These are phyloP conservation scores for Lamellibrachia columna DNA, from an alignment of 2,888 invertebrate species.

Conservation along the genomic window DNA sequence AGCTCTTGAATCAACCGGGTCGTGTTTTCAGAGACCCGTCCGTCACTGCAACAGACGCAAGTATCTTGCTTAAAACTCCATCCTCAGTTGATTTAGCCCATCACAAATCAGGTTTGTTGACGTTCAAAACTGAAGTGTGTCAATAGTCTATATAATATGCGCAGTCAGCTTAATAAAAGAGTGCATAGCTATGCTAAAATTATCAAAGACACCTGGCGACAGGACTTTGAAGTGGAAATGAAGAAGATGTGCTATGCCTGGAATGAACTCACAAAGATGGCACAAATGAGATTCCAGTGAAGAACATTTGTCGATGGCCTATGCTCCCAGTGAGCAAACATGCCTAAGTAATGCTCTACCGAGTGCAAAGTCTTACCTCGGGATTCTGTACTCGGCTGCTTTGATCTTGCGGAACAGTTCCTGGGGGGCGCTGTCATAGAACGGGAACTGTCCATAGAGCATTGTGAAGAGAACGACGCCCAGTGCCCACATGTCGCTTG, in stretches of 20 bases:
- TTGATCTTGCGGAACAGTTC: conserved; percentile 81
- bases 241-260: too few species aligned
- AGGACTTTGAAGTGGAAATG: too few species aligned
- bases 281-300: too few species aligned
- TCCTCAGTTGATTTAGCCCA: background rate
- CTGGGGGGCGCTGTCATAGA: conserved; percentile 79
- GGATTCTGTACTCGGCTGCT: conserved; percentile 43
- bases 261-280: too few species aligned
- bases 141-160: too few species aligned
- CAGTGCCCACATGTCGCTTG: conserved; percentile 85
- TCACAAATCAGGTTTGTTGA: background rate
- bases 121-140: too few species aligned
- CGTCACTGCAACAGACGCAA: conserved; percentile 66
- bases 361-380: conserved; percentile 34
- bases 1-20: conserved; percentile 75
- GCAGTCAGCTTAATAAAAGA: background rate
- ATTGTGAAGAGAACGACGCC: conserved; percentile 83
- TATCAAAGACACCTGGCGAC: background rate
- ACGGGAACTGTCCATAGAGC: conserved; percentile 84
- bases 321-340: background rate
- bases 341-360: background rate
- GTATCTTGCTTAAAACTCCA: background rate
- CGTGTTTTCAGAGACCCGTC: conserved; percentile 74
- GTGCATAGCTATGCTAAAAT: background rate
- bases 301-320: too few species aligned